Evolutionary conservation across 2,888 invertebrate species (phyloP).

Genomic region (Loripinus fragilis): DNA sequence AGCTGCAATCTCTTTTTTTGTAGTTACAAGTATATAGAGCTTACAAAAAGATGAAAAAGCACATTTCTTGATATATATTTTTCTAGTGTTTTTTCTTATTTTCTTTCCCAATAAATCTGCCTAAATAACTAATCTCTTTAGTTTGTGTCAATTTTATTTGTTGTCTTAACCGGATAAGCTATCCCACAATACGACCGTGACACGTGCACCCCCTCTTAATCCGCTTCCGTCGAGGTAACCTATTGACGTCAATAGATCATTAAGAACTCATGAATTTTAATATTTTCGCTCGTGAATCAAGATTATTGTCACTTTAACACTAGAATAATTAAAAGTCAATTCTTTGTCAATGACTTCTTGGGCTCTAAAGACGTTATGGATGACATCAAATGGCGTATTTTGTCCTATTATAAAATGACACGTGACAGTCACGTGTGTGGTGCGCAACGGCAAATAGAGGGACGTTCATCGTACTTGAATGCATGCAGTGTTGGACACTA

Average conservation of each 20-base stretch:
- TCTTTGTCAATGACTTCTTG: not conserved
- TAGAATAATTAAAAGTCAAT: constrained; percentile 14
- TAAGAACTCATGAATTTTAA: constrained; percentile 8
- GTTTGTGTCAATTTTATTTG: no score
- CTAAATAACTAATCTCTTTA: no score
- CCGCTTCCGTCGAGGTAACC: not conserved
- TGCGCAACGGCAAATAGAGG: not conserved
- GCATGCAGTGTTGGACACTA: no score
- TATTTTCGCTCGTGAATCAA: constrained; percentile 9
- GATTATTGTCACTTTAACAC: constrained; percentile 18
- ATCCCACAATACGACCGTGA: not conserved
- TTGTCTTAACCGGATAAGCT: not conserved
- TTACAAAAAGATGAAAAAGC: no score
- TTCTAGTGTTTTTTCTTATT: no score
- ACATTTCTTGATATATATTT: no score
- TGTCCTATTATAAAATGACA: constrained; percentile 1
- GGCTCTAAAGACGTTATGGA: not conserved
- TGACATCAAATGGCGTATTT: not conserved
- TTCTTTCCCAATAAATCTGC: no score
- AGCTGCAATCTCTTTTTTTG: no score
- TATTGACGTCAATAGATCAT: not conserved
- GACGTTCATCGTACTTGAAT: no score
- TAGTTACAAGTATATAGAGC: no score
- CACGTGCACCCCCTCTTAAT: not conserved
- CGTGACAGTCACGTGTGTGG: not conserved